Conservation (phyloP, 2,113 vertebrate genomes). For the western clawed frog (Xenopus tropicalis) region DNA sequence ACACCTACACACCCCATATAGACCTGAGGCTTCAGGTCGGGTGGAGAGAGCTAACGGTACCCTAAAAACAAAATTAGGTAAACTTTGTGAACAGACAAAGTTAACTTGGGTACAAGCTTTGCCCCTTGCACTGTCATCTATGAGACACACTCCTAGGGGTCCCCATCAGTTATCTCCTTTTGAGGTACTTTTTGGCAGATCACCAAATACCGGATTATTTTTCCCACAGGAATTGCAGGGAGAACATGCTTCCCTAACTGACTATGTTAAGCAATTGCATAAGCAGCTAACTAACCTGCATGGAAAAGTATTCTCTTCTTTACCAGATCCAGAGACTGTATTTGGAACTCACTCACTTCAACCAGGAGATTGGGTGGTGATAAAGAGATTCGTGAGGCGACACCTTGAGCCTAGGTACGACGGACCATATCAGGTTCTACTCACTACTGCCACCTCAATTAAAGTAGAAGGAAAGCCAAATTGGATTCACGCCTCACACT, state of each 20-base stretch:
- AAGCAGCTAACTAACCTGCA: background rate
- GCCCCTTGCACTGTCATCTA: background rate
- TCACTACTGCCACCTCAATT: background rate
- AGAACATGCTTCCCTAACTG: background rate
- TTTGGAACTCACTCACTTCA: background rate
- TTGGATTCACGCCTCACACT: slow-evolving; percentile 3
- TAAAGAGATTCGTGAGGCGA: background rate
- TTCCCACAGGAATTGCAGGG: background rate
- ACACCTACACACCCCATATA: background rate
- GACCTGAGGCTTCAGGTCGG: background rate
- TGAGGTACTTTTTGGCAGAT: background rate
- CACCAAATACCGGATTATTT: too few species aligned
- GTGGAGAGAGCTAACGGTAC: background rate
- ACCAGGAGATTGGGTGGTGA: slow-evolving; percentile 14
- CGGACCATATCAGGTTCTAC: background rate
- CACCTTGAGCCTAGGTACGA: background rate
- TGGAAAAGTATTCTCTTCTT: slow-evolving; percentile 1
- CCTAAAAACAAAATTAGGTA: background rate
- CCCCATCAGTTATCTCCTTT: background rate
- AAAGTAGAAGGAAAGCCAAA: slow-evolving; percentile 1
- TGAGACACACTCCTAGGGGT: background rate
- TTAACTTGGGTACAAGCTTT: slow-evolving; percentile 1
- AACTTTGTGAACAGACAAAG: background rate
- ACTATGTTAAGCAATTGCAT: background rate
- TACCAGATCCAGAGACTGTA: background rate